phyloP scores from a whole-genome alignment of 30 jellyfish, hydroid and myxozoan species.

The Chrysaora quinquecirrha region DNA sequence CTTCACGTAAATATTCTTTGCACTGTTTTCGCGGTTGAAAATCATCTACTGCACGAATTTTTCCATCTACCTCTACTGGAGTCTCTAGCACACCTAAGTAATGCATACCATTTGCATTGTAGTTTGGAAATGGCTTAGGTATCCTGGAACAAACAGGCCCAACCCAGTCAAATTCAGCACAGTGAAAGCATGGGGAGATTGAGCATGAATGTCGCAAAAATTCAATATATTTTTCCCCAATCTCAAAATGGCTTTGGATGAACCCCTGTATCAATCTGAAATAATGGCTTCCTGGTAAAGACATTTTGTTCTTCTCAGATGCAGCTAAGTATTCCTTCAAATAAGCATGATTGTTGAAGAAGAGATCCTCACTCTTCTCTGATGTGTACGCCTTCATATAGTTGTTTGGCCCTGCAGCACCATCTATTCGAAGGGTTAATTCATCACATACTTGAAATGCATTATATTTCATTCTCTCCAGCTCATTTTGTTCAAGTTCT shows the following conservation, averaged over 20 bases:
- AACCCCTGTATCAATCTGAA: slow-evolving; percentile 5
- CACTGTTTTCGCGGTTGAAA: background rate
- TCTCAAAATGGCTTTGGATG: slow-evolving; percentile 9
- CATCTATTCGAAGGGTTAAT: slow-evolving; percentile 21
- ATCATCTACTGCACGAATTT: slow-evolving; percentile 8
- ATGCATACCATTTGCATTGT: slow-evolving; percentile 4
- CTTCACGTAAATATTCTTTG: slow-evolving; percentile 37
- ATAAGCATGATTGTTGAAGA: slow-evolving; percentile 1
- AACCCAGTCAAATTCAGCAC: slow-evolving; percentile 1
- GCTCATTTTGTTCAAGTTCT: slow-evolving; percentile 17
- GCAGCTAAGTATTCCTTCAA: slow-evolving; percentile 20
- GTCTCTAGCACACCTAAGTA: slow-evolving; percentile 8
- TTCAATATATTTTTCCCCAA: slow-evolving; percentile 14
- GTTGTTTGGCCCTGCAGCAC: slow-evolving; percentile 18
- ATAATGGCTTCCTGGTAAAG: slow-evolving; percentile 22
- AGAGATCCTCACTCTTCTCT: background rate
- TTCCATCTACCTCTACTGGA: slow-evolving; percentile 11
- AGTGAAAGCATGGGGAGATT: background rate
- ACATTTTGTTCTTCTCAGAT: background rate
- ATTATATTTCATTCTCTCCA: slow-evolving; percentile 40
- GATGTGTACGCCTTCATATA: slow-evolving; percentile 17
- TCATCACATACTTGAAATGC: slow-evolving; percentile 29
- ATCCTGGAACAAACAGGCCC: slow-evolving; percentile 19
- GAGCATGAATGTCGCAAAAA: slow-evolving; percentile 10
- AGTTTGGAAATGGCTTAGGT: slow-evolving; percentile 17